These are phyloP conservation scores for Malacoctenus gilli DNA, from an alignment of 2,797 vertebrate genomes.

Conservation along the genomic window DNA sequence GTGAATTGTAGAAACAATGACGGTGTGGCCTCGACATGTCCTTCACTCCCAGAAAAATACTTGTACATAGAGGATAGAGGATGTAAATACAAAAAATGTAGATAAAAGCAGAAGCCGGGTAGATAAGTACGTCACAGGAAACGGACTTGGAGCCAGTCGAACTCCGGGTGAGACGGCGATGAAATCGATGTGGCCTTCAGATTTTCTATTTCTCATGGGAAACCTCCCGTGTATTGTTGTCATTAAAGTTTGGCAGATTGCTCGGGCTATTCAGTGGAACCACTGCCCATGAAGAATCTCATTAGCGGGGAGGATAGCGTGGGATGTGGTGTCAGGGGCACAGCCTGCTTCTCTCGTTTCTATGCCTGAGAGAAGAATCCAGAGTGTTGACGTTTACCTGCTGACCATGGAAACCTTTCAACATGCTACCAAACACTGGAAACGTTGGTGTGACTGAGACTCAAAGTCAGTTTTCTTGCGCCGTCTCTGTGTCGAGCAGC, in stretches of 20 bases:
- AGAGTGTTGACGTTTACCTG: conserved; percentile 50
- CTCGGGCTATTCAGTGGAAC: conserved; percentile 62
- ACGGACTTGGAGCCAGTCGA: conserved; percentile 15
- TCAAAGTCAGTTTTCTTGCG: conserved; percentile 13
- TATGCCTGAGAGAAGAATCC: conserved; percentile 58
- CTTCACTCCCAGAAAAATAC: no score
- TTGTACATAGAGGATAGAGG: no score
- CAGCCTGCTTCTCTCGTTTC: conserved; percentile 56
- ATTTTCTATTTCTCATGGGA: conserved; percentile 68
- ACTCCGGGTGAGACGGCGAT: conserved; percentile 14
- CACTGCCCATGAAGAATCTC: conserved; percentile 73
- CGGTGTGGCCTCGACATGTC: conserved; percentile 5
- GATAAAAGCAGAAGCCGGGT: conserved; percentile 11
- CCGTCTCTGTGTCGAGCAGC: no score
- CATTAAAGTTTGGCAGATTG: conserved; percentile 64
- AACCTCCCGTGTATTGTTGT: conserved; percentile 51
- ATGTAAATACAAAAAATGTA: neutral
- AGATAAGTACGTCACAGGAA: conserved; percentile 1
- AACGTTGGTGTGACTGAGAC: conserved; percentile 13
- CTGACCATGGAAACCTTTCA: conserved; percentile 35
- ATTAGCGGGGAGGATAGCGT: conserved; percentile 66
- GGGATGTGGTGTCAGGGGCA: conserved; percentile 55
- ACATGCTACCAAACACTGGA: no score
- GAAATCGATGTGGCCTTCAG: conserved; percentile 27
- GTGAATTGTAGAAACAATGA: neutral